Evolutionary conservation across 2,113 vertebrate species (phyloP).

Genomic region (Halichoerus grypus): DNA sequence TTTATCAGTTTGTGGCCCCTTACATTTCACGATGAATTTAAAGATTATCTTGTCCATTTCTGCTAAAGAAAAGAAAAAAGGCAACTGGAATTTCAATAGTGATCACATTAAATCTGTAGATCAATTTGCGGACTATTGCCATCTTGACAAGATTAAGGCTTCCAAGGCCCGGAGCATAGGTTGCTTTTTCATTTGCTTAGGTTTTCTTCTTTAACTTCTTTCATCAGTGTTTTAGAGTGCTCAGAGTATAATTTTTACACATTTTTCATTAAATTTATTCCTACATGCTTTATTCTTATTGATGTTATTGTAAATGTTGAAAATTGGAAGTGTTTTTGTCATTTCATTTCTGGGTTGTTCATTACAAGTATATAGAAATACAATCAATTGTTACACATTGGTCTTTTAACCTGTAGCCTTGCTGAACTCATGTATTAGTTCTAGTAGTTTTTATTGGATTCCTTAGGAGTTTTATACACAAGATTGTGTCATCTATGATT

Average conservation of each 20-base stretch:
- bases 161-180: neutral
- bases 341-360: neutral
- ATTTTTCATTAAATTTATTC: neutral
- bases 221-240: neutral
- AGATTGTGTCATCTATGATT: neutral
- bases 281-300: slow-evolving; percentile 10
- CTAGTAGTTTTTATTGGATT: slow-evolving; percentile 1
- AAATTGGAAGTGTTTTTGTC: neutral
- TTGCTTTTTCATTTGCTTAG: neutral
- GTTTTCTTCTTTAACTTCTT: neutral
- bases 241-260: neutral
- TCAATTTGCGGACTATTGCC: neutral
- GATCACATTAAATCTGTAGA: neutral
- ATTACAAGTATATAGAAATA: neutral
- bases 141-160: neutral
- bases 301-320: neutral
- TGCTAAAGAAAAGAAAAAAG: neutral
- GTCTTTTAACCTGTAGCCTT: neutral
- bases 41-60: neutral
- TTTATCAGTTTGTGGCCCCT: neutral
- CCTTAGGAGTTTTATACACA: neutral
- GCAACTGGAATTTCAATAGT: neutral
- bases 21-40: slow-evolving; percentile 7
- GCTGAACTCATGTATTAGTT: neutral
- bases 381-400: neutral